These are phyloP conservation scores for Deladenus siricidicola DNA, from an alignment of 2,888 invertebrate genomes.

Conservation along the genomic window DNA sequence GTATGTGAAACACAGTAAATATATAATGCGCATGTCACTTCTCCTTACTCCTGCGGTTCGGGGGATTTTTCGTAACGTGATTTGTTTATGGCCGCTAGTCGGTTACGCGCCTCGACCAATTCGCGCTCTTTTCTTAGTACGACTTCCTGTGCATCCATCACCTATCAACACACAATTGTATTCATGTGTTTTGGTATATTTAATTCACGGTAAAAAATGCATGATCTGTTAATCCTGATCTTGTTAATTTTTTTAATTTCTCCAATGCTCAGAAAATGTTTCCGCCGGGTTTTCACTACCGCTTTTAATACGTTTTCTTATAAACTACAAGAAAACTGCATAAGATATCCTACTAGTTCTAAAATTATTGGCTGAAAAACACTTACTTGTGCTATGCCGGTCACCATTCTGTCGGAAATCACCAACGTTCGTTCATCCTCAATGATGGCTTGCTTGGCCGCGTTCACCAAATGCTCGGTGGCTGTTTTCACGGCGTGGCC, in stretches of 20 bases:
- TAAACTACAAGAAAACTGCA: too few species aligned
- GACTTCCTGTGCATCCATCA: slow-evolving; percentile 57
- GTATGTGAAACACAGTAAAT: background rate
- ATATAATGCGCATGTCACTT: background rate
- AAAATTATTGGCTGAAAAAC: too few species aligned
- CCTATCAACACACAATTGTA: slow-evolving; percentile 28
- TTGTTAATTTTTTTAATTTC: too few species aligned
- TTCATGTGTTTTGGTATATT: background rate
- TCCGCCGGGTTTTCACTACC: too few species aligned
- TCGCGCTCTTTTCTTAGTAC: slow-evolving; percentile 81
- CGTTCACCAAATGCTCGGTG: slow-evolving; percentile 89
- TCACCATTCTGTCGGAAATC: slow-evolving; percentile 84
- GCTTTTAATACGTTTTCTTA: too few species aligned
- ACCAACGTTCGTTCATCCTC: slow-evolving; percentile 84
- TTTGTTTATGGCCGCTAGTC: slow-evolving; percentile 80
- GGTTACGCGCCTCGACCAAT: slow-evolving; percentile 79
- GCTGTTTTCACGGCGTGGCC: slow-evolving; percentile 78
- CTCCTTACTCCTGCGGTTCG: slow-evolving; percentile 10
- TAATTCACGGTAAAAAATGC: too few species aligned
- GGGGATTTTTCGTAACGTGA: slow-evolving; percentile 68
- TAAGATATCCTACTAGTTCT: too few species aligned
- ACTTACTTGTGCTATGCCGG: slow-evolving; percentile 45
- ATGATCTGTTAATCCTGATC: too few species aligned
- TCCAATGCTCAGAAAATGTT: too few species aligned
- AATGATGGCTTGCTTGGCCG: slow-evolving; percentile 79